Conservation (phyloP, 1,140 invertebrate genomes). For the Drosophila biarmipes region DNA sequence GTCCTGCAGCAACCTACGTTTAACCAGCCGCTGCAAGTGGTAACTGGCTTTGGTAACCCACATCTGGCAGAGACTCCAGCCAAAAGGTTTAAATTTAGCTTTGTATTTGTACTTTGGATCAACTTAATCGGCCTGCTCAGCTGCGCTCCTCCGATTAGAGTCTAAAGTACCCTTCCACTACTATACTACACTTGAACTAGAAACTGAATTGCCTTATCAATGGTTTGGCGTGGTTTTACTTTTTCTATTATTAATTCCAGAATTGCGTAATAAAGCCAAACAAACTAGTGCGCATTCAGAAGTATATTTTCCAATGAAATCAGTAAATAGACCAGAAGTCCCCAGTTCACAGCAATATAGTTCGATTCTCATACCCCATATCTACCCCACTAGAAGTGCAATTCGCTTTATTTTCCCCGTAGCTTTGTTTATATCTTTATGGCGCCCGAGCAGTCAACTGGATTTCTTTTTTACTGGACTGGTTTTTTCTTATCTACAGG, state of each 20-base stretch:
- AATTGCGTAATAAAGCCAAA: neutral
- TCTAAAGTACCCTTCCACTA: conserved; percentile 60
- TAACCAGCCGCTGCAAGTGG: neutral
- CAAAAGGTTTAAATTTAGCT: conserved; percentile 30
- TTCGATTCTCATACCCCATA: neutral
- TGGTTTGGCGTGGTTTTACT: conserved; percentile 3
- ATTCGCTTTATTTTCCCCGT: conserved; percentile 14
- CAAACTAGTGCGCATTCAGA: neutral
- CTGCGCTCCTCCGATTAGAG: conserved; percentile 19
- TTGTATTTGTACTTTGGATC: conserved; percentile 57
- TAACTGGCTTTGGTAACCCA: neutral
- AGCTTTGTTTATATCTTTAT: conserved; percentile 47
- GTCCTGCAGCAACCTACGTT: neutral
- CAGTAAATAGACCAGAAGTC: neutral
- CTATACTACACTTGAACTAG: conserved; percentile 42
- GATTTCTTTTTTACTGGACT: conserved; percentile 36
- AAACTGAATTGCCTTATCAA: conserved; percentile 55
- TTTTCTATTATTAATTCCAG: neutral
- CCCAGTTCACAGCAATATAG: neutral
- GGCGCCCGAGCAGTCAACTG: conserved; percentile 32
- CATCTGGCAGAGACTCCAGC: neutral
- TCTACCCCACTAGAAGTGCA: conserved; percentile 20
- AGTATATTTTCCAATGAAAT: neutral
- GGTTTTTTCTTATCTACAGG: conserved; percentile 31
- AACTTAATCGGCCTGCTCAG: conserved; percentile 39